Percentiles rank a stretch among this genome's conserved stretches.
Conservation (phyloP, 2,113 vertebrate genomes). For the Chauna torquata region DNA sequence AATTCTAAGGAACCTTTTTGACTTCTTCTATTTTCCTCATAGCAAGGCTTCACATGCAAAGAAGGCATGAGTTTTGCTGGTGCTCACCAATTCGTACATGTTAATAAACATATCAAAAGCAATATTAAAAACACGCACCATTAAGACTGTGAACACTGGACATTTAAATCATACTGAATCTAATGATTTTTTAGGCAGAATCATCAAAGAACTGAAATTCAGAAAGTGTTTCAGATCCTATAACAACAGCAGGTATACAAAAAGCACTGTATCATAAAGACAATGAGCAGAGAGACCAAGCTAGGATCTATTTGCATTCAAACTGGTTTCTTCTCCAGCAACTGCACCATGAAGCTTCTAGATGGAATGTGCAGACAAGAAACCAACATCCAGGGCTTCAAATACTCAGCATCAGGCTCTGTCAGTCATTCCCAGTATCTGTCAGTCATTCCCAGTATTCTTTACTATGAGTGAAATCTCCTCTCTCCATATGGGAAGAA, state of each 20-base stretch:
- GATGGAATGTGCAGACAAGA: background rate
- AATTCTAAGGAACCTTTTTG: background rate
- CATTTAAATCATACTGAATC: background rate
- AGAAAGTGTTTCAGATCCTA: background rate
- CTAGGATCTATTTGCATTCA: background rate
- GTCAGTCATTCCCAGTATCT: background rate
- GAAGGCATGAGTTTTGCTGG: background rate
- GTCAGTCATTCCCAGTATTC: background rate
- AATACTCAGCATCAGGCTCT: background rate
- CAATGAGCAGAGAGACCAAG: background rate
- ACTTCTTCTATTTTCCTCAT: background rate
- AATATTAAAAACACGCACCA: background rate
- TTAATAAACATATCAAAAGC: background rate
- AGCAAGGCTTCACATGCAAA: background rate
- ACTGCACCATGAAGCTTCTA: background rate
- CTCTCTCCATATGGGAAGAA: background rate
- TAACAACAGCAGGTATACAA: background rate
- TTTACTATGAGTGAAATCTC: slow-evolving; percentile 7
- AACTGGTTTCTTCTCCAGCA: background rate
- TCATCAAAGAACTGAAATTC: background rate
- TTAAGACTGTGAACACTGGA: background rate
- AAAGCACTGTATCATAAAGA: background rate
- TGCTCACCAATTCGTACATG: rapidly evolving
- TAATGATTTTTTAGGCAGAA: background rate
- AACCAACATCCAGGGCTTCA: slow-evolving; percentile 6